phyloP scores from a whole-genome alignment of 2,113 vertebrate genomes.

The Tamias sibiricus region DNA sequence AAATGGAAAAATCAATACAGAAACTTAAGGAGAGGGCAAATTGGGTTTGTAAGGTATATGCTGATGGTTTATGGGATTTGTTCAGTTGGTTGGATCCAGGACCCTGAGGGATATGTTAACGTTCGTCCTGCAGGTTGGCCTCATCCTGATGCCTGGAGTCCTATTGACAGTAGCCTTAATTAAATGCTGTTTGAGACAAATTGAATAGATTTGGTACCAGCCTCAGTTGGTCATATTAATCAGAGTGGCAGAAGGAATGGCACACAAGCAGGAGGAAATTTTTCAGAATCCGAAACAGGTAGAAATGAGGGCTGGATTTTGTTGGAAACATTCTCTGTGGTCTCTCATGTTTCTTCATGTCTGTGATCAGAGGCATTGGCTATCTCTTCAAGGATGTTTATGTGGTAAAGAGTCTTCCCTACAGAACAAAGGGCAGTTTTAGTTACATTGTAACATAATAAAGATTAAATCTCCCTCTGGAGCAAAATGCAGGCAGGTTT shows the following conservation, averaged over 20 bases:
- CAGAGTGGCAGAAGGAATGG: background rate
- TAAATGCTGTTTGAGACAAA: background rate
- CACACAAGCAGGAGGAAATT: background rate
- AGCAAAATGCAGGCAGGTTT: background rate
- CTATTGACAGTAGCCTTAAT: background rate
- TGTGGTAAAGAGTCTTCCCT: background rate
- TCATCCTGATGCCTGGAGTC: background rate
- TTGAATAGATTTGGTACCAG: background rate
- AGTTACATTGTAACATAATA: background rate
- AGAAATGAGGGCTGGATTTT: background rate
- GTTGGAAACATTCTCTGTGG: background rate
- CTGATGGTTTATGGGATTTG: background rate
- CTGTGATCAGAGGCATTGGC: background rate
- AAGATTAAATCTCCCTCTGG: background rate
- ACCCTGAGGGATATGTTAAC: background rate
- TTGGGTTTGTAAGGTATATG: background rate
- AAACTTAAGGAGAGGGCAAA: background rate
- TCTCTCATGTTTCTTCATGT: background rate
- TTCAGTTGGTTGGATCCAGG: background rate
- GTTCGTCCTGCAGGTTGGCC: background rate
- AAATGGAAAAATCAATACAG: slow-evolving; percentile 26
- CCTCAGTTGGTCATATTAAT: background rate
- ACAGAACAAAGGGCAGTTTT: background rate
- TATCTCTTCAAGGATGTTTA: background rate
- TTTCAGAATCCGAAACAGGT: background rate